Conservation (phyloP, 92 coral and sea anemone species). For the Actinernus sp. region DNA sequence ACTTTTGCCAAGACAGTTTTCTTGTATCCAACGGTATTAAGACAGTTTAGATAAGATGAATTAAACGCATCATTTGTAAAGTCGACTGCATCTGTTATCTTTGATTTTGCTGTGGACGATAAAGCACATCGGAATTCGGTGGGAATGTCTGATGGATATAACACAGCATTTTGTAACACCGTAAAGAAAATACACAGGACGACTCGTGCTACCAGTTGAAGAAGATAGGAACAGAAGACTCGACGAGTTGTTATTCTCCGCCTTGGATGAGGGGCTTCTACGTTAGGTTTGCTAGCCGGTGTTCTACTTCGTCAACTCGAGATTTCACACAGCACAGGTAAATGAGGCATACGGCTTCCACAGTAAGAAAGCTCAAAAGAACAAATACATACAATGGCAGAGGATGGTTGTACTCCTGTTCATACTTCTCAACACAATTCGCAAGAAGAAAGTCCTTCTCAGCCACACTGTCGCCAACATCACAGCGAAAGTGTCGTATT, state of each 20-base stretch:
- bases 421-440: constrained; percentile 43
- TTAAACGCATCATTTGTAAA: background rate
- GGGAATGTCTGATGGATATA: constrained; percentile 29
- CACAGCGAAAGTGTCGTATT: constrained; percentile 25
- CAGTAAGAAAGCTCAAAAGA: constrained; percentile 7
- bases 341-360: constrained; percentile 11
- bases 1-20: constrained; percentile 14
- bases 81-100: background rate
- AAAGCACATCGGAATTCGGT: constrained; percentile 26
- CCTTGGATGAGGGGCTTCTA: constrained; percentile 42
- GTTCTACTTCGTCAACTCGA: constrained; percentile 48
- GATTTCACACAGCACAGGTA: constrained; percentile 26
- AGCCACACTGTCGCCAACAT: constrained; percentile 1
- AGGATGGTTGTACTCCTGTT: constrained; percentile 40
- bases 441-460: constrained; percentile 22
- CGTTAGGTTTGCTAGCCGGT: constrained; percentile 14
- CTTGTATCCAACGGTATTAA: constrained; percentile 47
- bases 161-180: constrained; percentile 8
- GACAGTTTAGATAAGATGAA: constrained; percentile 22
- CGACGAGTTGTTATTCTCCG: constrained; percentile 29
- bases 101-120: background rate
- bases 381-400: constrained; percentile 39
- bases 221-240: constrained; percentile 34
- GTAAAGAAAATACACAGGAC: constrained; percentile 23
- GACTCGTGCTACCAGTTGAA: constrained; percentile 41